phyloP scores from a whole-genome alignment of 2,888 invertebrate species.

The Latrodectus hesperus region DNA sequence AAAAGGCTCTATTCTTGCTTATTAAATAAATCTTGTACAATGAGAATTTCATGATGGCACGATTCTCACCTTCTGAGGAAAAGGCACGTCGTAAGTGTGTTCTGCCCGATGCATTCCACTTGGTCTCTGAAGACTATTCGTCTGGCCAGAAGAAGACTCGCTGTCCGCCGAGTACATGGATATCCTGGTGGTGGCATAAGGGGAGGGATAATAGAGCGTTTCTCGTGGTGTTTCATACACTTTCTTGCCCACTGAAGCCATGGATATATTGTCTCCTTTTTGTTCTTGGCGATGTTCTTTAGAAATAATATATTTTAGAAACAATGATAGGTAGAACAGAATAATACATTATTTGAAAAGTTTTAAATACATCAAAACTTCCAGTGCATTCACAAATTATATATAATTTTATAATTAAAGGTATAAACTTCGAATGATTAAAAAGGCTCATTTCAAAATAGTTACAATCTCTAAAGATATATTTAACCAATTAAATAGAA shows the following conservation, averaged over 20 bases:
- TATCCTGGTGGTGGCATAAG: slow-evolving; percentile 68
- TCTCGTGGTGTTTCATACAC: slow-evolving; percentile 67
- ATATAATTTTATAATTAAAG: too few relatives aligned
- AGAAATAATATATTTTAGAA: not conserved
- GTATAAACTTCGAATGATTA: too few relatives aligned
- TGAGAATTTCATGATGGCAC: not conserved
- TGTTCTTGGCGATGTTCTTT: slow-evolving; percentile 59
- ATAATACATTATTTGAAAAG: too few relatives aligned
- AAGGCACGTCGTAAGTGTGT: slow-evolving; percentile 69
- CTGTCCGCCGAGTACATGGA: slow-evolving; percentile 69
- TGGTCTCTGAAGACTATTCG: slow-evolving; percentile 66
- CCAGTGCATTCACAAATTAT: too few relatives aligned
- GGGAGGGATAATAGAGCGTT: slow-evolving; percentile 67
- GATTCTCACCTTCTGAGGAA: slow-evolving; percentile 60
- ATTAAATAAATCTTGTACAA: not conserved
- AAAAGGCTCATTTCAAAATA: too few relatives aligned
- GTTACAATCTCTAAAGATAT: too few relatives aligned
- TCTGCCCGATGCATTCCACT: slow-evolving; percentile 53
- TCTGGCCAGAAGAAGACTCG: slow-evolving; percentile 68
- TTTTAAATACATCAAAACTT: too few relatives aligned
- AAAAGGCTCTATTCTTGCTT: not conserved
- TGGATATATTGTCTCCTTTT: slow-evolving; percentile 68
- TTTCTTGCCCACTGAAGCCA: slow-evolving; percentile 69
- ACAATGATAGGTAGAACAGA: too few relatives aligned
- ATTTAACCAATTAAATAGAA: too few relatives aligned